Base-by-base conservation (phyloP, 2,888 invertebrate species). In the Andrena flavipes region DNA sequence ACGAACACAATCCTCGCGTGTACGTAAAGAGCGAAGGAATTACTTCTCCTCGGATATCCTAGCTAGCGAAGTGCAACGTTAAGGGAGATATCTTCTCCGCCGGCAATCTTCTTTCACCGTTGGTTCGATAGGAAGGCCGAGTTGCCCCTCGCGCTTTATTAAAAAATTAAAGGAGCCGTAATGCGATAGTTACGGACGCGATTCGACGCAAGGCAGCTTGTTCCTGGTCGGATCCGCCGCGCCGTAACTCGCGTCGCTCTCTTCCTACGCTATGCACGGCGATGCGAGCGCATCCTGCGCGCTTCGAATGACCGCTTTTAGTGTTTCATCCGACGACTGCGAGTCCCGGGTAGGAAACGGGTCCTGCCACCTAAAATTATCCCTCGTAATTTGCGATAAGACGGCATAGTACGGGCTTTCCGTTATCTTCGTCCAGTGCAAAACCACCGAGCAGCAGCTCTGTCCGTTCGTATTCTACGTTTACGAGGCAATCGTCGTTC, bases 321-420 rank as follows among this genome's bases (percentile, higher is more conserved):
- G 59, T 60, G 72, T 74, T 69, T 56, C 56, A 26, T 26, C 67
- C 77, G 72, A 78, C 80, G 67, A 84, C 63, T 23, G 5, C 54
- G 67, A 49, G 26, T 62, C 20, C 62, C 29, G 30, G 20, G 26
- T 16, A 59, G 56, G 56, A 74, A 64, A 76, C 76, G 76, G 69
- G 71, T 51, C 56, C 67, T 51, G 51, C 69, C 48, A 30, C 60
- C 56, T 69, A 65, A 71, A 87, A 86, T 85, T 78, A 87, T 82
- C 81, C 75, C 60, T 62, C 59, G 60, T 84, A 83, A 87, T 87
- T 29, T 76, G 65, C 80, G 80, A 76, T 84, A 83, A 85, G 81
- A 84, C 84, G 81, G 80, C 84, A 29, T 64, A 71, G 73, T 78
- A 54, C 67, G 75, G 64, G 62, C 48, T 59, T 62, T 70, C 35